Base-by-base conservation (phyloP, 2,888 invertebrate species). In the Xestia xanthographa region DNA sequence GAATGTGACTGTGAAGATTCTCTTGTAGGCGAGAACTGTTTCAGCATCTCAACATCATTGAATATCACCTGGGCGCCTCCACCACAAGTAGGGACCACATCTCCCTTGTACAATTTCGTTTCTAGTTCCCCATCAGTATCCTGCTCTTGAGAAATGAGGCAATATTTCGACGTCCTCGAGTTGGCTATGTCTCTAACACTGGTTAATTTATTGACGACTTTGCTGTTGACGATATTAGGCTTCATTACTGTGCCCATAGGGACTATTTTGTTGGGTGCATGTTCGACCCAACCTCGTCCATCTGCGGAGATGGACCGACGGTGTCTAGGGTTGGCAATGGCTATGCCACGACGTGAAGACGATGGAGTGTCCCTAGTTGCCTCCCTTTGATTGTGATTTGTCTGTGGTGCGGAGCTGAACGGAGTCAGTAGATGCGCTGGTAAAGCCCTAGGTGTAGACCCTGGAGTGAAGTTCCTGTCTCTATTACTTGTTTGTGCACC, bases 61-160 rank as follows among this genome's bases (percentile, higher is more conserved):
- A 99, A 99, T 43, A 99, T 98, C 0, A 99, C 98, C 91, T 99
- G 99, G 0, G 99, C 98, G 0, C 99, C 99, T 0, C 99, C 99
- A 2, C 99, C 98, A 76, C 98, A 98, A 0, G 99, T 99, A 0
- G 99, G 99, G 4, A 99, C 97, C 5, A 99, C 98, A 92, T 99
- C 99, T 22, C 98, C 99, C 97, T 99, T 99, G 92, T 98, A 99
- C 26, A 99, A 92, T 89, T 98, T 98, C 0, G 99, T 99, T 93
- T 99, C 99, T 5, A 99, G 95, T 91, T 99, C 99, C 0, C 99
- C 99, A 87, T 98, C 98, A 0, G 98, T 98, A 92, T 99, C 99
- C 34, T 98, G 98, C 88, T 98, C 98, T 94, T 99, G 99, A 0
- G 99, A 98, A 29, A 99, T 98, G 0, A 99, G 97, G 85, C 99